Conservation (phyloP, 2,888 invertebrate genomes). For the Willowsia nigromaculata region DNA sequence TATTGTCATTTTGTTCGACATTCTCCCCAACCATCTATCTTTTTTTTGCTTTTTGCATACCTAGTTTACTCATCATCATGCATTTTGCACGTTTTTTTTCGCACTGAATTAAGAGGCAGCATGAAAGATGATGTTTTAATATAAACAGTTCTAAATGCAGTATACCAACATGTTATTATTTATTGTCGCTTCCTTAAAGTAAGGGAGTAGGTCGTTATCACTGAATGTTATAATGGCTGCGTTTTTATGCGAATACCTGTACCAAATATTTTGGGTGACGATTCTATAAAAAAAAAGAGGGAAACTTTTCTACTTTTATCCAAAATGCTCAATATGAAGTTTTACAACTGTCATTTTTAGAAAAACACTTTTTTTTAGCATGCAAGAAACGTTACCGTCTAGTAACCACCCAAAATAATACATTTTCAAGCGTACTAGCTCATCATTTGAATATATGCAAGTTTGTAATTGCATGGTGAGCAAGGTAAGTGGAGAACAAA, state of each 20-base stretch:
- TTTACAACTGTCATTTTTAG: not conserved
- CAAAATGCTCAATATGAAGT: not conserved
- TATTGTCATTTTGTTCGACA: conserved; percentile 46
- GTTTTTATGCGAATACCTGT: conserved; percentile 9
- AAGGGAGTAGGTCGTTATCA: conserved; percentile 51
- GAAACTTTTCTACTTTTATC: conserved; percentile 53
- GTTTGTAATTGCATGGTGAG: not conserved
- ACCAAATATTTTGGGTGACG: not conserved
- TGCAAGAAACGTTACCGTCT: conserved; percentile 37
- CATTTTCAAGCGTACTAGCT: conserved; percentile 1
- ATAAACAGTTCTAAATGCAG: not conserved
- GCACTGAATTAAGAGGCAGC: conserved; percentile 12
- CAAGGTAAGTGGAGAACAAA: conserved; percentile 45
- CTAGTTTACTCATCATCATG: no score
- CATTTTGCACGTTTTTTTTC: not conserved
- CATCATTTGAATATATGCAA: not conserved
- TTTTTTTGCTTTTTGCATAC: no score
- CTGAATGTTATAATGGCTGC: not conserved
- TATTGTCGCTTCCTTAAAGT: not conserved
- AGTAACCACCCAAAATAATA: not conserved
- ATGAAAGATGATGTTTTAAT: not conserved
- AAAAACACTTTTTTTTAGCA: not conserved
- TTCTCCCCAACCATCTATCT: not conserved
- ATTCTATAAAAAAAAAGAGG: not conserved
- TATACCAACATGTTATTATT: not conserved